A percentile compares a stretch with the other conserved stretches of the same genome.
These are phyloP conservation scores for Heliconius aoede DNA, from an alignment of 2,888 invertebrate species.

Conservation along the genomic window DNA sequence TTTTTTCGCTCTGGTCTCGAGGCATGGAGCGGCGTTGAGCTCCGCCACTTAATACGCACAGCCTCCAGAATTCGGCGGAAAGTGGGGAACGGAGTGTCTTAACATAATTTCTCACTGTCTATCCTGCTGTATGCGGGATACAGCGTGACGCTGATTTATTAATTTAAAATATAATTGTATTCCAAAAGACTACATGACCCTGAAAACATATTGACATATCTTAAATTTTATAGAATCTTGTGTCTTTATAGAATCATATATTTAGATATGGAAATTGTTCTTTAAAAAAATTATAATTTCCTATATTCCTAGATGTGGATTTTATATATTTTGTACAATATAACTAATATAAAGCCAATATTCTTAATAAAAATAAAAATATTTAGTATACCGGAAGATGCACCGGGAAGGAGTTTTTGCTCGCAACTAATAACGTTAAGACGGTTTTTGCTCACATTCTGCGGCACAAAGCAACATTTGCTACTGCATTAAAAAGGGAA, in stretches of 20 bases:
- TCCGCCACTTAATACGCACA: no score
- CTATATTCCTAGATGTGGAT: neutral
- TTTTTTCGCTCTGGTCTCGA: no score
- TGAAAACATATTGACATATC: neutral
- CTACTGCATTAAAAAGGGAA: slow-evolving; percentile 28
- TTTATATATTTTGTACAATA: neutral
- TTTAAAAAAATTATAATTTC: no score
- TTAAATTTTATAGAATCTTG: neutral
- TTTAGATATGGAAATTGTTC: no score
- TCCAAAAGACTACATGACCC: neutral
- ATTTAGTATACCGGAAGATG: slow-evolving; percentile 58
- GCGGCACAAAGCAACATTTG: slow-evolving; percentile 52
- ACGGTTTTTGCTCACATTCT: slow-evolving; percentile 60
- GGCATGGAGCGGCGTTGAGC: no score
- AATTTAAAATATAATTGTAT: neutral
- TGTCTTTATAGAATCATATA: neutral
- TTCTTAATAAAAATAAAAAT: slow-evolving; percentile 23
- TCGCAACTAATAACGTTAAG: slow-evolving; percentile 53
- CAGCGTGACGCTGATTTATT: no score
- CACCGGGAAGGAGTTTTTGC: slow-evolving; percentile 57
- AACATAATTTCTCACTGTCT: no score
- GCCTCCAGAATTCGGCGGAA: no score
- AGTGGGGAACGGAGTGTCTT: no score
- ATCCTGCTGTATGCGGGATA: no score
- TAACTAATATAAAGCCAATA: neutral